Conservation (phyloP, 2,888 invertebrate species). For the Nemoura dubitans region DNA sequence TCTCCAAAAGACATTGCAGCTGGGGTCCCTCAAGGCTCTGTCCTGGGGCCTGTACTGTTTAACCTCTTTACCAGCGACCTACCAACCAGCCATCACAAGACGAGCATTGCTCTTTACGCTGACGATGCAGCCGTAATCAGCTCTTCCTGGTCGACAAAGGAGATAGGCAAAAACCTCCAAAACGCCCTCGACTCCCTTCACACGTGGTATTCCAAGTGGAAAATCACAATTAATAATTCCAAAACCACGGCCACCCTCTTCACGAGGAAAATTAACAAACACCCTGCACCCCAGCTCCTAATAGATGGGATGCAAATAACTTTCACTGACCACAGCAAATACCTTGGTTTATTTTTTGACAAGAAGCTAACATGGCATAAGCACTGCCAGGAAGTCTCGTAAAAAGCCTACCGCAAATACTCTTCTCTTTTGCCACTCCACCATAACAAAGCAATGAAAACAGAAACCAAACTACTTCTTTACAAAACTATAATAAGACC, state of each 20-base stretch:
- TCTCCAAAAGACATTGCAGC: not conserved
- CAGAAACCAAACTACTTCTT: not conserved
- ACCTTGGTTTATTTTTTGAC: constrained; percentile 33
- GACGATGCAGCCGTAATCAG: not conserved
- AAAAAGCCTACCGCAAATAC: not conserved
- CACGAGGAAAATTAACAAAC: too few species aligned
- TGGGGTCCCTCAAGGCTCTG: constrained; percentile 39
- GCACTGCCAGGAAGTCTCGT: not conserved
- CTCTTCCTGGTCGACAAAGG: not conserved
- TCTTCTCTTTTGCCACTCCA: not conserved
- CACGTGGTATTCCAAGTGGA: constrained; percentile 25
- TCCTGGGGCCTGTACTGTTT: constrained; percentile 35
- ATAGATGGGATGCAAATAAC: not conserved
- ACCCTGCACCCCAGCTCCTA: not conserved
- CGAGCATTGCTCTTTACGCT: not conserved
- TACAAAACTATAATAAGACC: not conserved
- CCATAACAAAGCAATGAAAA: not conserved
- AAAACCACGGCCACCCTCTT: too few species aligned
- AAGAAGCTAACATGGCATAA: not conserved
- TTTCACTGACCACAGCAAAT: not conserved
- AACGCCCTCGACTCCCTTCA: not conserved
- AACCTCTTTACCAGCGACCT: constrained; percentile 33
- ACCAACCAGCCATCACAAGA: not conserved
- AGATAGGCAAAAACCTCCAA: not conserved
- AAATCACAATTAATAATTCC: constrained; percentile 30